Percentiles rank a stretch among this genome's conserved stretches.
Conservation (phyloP, 23 tunicate species). For the Halocynthia aurantium region DNA sequence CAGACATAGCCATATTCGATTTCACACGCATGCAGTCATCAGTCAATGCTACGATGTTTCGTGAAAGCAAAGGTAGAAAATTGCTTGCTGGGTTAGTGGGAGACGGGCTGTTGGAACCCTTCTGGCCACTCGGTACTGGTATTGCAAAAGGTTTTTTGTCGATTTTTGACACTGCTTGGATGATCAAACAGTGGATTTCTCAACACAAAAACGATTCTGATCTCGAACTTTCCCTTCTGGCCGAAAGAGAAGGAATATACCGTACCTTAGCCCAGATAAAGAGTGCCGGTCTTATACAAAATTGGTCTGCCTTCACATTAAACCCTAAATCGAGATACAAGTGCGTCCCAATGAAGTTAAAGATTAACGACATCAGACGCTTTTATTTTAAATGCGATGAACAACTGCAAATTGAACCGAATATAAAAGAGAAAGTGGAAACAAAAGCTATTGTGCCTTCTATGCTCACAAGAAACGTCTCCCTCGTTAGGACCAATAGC, state of each 20-base stretch:
- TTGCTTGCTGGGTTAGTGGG: slow-evolving; percentile 82
- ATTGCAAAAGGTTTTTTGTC: slow-evolving; percentile 93
- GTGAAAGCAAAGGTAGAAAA: slow-evolving; percentile 50
- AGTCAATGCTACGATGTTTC: slow-evolving; percentile 70
- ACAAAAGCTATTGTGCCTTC: neutral
- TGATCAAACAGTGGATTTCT: slow-evolving; percentile 48
- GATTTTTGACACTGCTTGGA: slow-evolving; percentile 85
- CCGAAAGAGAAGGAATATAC: slow-evolving; percentile 19
- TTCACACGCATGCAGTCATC: slow-evolving; percentile 92
- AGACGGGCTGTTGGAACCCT: slow-evolving; percentile 95
- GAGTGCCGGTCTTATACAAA: slow-evolving; percentile 11
- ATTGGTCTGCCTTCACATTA: slow-evolving; percentile 18
- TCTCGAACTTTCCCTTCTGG: slow-evolving; percentile 12
- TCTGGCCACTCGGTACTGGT: slow-evolving; percentile 99
- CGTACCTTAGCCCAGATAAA: slow-evolving; percentile 6
- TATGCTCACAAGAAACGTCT: slow-evolving; percentile 30
- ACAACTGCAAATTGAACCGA: neutral
- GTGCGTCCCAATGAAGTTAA: neutral
- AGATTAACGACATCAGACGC: neutral
- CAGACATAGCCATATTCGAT: slow-evolving; percentile 94
- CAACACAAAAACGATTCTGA: slow-evolving; percentile 7
- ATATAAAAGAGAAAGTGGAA: neutral
- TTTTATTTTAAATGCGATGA: slow-evolving; percentile 9
- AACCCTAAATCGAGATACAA: slow-evolving; percentile 34
- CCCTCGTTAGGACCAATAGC: slow-evolving; percentile 52